phyloP scores from a whole-genome alignment of 2,797 vertebrate species.

The Taeniopygia guttata region DNA sequence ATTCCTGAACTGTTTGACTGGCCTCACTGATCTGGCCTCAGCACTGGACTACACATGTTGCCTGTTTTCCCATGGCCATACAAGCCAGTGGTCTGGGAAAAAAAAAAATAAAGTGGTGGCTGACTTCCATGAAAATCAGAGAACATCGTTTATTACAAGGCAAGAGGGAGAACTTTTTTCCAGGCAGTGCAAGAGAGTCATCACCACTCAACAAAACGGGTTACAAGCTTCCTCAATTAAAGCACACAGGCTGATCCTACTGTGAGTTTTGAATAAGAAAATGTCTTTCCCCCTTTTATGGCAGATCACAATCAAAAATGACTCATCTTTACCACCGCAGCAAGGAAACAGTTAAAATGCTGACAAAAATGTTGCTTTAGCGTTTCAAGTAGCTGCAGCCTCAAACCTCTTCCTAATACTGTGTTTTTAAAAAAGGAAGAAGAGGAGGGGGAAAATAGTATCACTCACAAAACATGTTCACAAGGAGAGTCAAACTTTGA shows the following conservation, averaged over 20 bases:
- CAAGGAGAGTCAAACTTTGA: not conserved
- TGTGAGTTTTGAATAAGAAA: not conserved
- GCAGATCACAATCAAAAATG: not conserved
- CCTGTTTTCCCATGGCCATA: not conserved
- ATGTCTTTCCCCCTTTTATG: not conserved
- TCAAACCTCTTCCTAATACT: not conserved
- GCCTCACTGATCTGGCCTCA: not conserved
- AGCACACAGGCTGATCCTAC: not conserved
- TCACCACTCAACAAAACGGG: not conserved
- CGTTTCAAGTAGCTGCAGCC: not conserved
- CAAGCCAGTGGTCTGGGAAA: not conserved
- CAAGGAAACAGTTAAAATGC: not conserved
- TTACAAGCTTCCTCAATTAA: not conserved
- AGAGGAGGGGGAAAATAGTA: not conserved
- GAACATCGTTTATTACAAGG: not conserved
- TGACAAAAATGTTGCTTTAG: not conserved
- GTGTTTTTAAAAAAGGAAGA: not conserved
- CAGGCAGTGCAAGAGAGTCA: not conserved
- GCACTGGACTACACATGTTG: fast-evolving
- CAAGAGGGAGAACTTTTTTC: not conserved
- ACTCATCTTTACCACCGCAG: not conserved
- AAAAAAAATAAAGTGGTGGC: not conserved
- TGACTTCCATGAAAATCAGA: not conserved
- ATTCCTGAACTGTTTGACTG: not conserved
- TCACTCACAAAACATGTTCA: not conserved